Conservation (phyloP, 1,140 invertebrate genomes). For the Aphelinus certus region DNA sequence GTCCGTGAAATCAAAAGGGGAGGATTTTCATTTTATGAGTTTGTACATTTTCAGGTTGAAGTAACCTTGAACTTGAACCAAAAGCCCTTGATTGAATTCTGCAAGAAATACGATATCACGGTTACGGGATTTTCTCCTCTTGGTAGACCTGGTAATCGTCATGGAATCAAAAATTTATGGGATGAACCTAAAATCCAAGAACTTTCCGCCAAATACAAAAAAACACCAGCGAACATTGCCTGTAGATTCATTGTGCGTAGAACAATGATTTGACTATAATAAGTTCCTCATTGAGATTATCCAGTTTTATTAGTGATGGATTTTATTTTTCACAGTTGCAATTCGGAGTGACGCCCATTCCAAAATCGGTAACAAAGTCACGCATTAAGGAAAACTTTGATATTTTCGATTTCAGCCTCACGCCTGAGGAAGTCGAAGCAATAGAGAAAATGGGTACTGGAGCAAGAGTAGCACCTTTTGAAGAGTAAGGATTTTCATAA, state of each 20-base stretch:
- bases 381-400: constrained; percentile 79
- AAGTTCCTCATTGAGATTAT: not conserved
- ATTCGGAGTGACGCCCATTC: constrained; percentile 67
- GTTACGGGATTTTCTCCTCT: constrained; percentile 86
- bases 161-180: constrained; percentile 51
- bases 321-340: constrained; percentile 46
- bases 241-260: constrained; percentile 73
- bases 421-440: constrained; percentile 69
- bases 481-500: constrained; percentile 42
- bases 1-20: too few relatives aligned
- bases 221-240: constrained; percentile 75
- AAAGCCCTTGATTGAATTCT: constrained; percentile 74
- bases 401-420: constrained; percentile 78
- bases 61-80: constrained; percentile 77
- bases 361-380: constrained; percentile 77
- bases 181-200: constrained; percentile 68
- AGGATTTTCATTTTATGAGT: too few relatives aligned
- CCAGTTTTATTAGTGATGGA: not conserved
- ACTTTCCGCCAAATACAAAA: constrained; percentile 73
- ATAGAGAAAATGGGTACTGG: constrained; percentile 49
- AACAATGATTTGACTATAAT: not conserved
- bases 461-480: constrained; percentile 45
- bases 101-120: constrained; percentile 71
- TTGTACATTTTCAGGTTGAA: constrained; percentile 57
- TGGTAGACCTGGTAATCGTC: constrained; percentile 65